Evolutionary conservation across 2,113 vertebrate genomes (phyloP), one percentile per base, ranked within the genome.

Genomic region (Choloepus hoffmanni): DNA sequence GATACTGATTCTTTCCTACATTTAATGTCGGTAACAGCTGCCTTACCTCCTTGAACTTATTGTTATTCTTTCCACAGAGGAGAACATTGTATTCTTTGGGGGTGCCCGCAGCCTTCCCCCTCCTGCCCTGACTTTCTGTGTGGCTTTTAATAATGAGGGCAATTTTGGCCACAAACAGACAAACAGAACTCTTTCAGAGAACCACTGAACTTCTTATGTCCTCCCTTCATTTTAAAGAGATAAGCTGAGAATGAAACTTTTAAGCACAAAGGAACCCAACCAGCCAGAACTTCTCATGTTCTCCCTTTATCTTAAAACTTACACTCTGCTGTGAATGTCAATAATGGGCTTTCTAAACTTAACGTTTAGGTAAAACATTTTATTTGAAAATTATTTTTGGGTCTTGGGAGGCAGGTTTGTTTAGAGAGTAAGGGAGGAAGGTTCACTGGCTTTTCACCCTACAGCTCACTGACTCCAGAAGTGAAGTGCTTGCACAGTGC

Each of bases 1-100:
- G 30, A 60, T 15, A 85, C 21, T 76, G 60, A 73, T 74, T 96
- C 30, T 96, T 95, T 90, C 88, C 79, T 73, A 45, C 43, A 40
- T 90, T 84, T 85, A 70, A 72, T 79, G 60, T 45, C 89, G 88
- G 7, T 62, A 85, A 89, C 45, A 87, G 88, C 74, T 63, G 79
- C 13, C 50, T 81, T 79, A 81, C 5, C 24, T 81, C 26, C 36
- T 50, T 63, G 33, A 48, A 10, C 26, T 63, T 67, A n/a, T 9
- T 83, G 76, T 84, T 70, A 65, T 58, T 12, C 40, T 93, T 92
- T 36, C 79, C 62, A n/a, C 12, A 18, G 84, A 76, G 40, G 74
- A 14, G 78, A 90, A 63, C 36, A 14, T 13, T 8, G 3, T 53
- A 36, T 82, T 18, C 50, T 53, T 33, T 1, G 6, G 40, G 24